These are phyloP conservation scores for Oncorhynchus clarkii DNA, from an alignment of 2,113 vertebrate genomes.

Conservation along the genomic window DNA sequence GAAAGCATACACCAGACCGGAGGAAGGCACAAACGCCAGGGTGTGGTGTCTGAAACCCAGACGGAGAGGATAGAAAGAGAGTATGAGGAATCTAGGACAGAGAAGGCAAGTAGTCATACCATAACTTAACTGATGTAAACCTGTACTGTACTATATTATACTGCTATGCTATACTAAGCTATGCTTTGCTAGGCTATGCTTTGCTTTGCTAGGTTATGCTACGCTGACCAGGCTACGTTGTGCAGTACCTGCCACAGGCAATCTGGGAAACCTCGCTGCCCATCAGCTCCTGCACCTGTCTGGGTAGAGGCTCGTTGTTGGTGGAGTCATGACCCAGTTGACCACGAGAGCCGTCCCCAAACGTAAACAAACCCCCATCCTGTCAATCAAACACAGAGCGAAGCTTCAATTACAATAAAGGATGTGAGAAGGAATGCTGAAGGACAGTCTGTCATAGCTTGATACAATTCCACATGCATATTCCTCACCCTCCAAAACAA, in stretches of 20 bases:
- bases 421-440: background rate
- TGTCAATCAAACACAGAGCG: background rate
- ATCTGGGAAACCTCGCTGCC: slow-evolving; percentile 91
- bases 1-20: slow-evolving; percentile 91
- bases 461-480: background rate
- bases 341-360: slow-evolving; percentile 83
- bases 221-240: background rate
- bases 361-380: slow-evolving; percentile 84
- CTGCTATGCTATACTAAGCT: too few relatives aligned
- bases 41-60: slow-evolving; percentile 84
- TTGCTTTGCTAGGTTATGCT: background rate
- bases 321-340: slow-evolving; percentile 88
- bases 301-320: slow-evolving; percentile 84
- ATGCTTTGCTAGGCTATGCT: background rate
- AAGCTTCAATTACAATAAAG: background rate
- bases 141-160: too few relatives aligned
- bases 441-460: background rate
- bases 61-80: background rate
- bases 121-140: background rate
- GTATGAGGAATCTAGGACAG: background rate
- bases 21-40: slow-evolving; percentile 92
- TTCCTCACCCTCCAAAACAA: background rate
- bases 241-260: slow-evolving; percentile 82
- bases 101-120: background rate
- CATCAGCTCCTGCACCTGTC: slow-evolving; percentile 89